Conservation (phyloP, 2,888 invertebrate species). For the Altica lythri region DNA sequence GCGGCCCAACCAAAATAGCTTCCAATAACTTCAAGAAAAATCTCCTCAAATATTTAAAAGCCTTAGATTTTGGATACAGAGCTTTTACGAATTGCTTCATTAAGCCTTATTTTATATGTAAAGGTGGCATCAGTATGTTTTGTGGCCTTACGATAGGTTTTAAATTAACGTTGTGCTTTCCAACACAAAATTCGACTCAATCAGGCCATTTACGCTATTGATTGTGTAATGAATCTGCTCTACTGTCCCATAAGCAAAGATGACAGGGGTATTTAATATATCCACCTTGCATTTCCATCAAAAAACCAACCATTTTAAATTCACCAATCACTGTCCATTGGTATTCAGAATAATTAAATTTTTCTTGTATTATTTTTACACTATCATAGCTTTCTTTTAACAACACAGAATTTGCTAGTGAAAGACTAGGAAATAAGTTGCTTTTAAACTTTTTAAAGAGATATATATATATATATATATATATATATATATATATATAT, state of each 20-base stretch:
- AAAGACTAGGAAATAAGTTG: constrained; percentile 43
- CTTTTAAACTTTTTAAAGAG: constrained; percentile 36
- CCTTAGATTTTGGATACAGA: constrained; percentile 5
- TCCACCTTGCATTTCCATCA: constrained; percentile 42
- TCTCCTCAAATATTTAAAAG: too few species aligned
- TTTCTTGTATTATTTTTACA: constrained; percentile 41
- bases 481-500: too few species aligned
- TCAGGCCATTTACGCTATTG: constrained; percentile 33
- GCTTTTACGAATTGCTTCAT: constrained; percentile 32
- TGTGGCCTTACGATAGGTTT: constrained; percentile 29
- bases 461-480: too few species aligned
- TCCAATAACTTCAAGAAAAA: background rate
- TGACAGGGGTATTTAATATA: constrained; percentile 42
- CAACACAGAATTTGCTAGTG: constrained; percentile 24
- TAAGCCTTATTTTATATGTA: constrained; percentile 35
- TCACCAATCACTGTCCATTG: constrained; percentile 43
- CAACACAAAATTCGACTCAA: constrained; percentile 30
- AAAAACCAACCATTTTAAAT: constrained; percentile 45
- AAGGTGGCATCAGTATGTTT: constrained; percentile 30
- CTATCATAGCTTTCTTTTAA: too few species aligned
- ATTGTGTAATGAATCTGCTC: constrained; percentile 36
- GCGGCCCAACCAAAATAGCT: background rate
- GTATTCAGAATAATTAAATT: constrained; percentile 44
- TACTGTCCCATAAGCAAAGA: constrained; percentile 41
- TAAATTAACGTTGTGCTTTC: constrained; percentile 36